phyloP scores from a whole-genome alignment of 2,797 vertebrate species.

The Malurus splendens region DNA sequence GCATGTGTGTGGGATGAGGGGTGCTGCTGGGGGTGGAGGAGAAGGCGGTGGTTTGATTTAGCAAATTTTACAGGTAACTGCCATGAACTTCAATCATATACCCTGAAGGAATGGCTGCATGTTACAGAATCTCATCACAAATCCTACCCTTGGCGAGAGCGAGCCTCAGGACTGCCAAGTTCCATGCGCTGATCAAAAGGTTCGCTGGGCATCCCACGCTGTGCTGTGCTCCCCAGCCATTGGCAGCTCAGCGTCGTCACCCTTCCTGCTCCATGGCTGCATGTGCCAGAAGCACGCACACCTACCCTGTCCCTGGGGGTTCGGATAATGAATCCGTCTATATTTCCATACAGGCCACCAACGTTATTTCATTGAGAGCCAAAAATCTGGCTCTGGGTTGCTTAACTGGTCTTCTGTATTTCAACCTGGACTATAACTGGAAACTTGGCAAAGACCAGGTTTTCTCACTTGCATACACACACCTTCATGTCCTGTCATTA shows the following conservation, averaged over 20 bases:
- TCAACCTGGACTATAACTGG: not conserved
- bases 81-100: not conserved
- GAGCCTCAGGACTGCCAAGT: not conserved
- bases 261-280: not conserved
- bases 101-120: not conserved
- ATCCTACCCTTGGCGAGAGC: not conserved
- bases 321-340: not conserved
- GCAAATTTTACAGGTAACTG: not conserved
- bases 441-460: not conserved
- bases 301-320: not conserved
- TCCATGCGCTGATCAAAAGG: not conserved
- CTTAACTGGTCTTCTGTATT: not conserved
- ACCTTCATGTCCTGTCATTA: not conserved
- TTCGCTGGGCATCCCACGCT: not conserved
- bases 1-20: not conserved
- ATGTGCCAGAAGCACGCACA: not conserved
- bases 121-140: not conserved
- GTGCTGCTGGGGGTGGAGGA: not conserved
- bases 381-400: not conserved
- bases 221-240: not conserved
- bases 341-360: not conserved
- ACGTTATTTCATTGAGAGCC: not conserved
- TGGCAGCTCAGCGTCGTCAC: not conserved
- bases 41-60: not conserved
- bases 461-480: not conserved